phyloP scores from a whole-genome alignment of 2,888 invertebrate species.

The Chydorus sphaericus region DNA sequence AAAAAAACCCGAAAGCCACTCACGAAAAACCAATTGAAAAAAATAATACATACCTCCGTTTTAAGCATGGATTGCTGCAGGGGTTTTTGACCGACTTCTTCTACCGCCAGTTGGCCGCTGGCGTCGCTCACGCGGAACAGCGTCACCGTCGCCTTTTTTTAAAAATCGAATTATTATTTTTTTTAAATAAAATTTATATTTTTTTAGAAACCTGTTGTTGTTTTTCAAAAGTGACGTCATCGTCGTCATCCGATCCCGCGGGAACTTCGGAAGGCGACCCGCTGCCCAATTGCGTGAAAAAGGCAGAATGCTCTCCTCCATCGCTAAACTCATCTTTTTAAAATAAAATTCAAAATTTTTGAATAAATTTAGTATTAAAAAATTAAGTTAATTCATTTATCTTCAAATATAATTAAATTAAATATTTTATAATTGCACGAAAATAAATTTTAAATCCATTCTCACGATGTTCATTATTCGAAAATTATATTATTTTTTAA shows the following conservation, averaged over 20 bases:
- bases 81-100: constrained; percentile 52
- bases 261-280: constrained; percentile 51
- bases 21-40: neutral
- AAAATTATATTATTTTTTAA: no score
- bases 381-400: no score
- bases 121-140: constrained; percentile 57
- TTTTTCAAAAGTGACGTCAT: constrained; percentile 57
- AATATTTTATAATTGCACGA: no score
- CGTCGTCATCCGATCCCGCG: constrained; percentile 41
- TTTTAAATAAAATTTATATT: constrained; percentile 6
- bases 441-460: no score
- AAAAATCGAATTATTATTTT: neutral
- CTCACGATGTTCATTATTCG: no score
- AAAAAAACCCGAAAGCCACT: constrained; percentile 4
- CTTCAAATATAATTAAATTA: no score
- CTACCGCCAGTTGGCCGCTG: constrained; percentile 46
- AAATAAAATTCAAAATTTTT: constrained; percentile 3
- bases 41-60: constrained; percentile 40
- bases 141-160: constrained; percentile 36
- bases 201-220: constrained; percentile 37
- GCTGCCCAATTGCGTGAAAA: constrained; percentile 66
- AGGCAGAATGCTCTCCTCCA: constrained; percentile 47
- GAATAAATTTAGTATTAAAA: neutral
- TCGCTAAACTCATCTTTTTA: constrained; percentile 45
- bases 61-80: constrained; percentile 53